Conservation (phyloP, 2,797 vertebrate species). For the Eurystomus glaucurus region DNA sequence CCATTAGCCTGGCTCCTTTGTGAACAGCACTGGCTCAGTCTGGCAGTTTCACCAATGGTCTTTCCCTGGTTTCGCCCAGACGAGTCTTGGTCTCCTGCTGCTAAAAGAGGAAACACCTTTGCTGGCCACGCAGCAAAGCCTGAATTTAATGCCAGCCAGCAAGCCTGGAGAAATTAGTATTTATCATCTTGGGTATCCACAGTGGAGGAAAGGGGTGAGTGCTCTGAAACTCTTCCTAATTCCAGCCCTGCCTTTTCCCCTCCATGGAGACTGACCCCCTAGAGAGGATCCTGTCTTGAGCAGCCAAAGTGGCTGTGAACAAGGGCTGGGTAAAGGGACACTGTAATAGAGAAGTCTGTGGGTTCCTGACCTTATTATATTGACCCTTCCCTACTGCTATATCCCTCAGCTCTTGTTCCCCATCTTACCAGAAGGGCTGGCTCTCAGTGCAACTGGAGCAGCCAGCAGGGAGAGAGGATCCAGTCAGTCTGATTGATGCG, state of each 20-base stretch:
- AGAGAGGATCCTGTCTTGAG: neutral
- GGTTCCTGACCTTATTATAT: neutral
- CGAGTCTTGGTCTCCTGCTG: neutral
- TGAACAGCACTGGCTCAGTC: neutral
- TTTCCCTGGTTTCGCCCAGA: neutral
- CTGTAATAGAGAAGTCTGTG: neutral
- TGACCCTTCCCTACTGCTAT: neutral
- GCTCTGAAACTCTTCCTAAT: slow-evolving; percentile 8
- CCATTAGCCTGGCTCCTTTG: neutral
- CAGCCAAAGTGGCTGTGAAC: neutral
- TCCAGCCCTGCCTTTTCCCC: neutral
- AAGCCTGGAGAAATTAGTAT: neutral
- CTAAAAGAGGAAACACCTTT: neutral
- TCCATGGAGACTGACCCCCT: neutral
- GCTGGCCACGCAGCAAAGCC: neutral
- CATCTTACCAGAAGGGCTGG: rapidly evolving
- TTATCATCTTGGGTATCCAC: neutral
- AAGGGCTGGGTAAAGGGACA: neutral
- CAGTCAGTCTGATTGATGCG: neutral
- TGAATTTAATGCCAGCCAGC: neutral
- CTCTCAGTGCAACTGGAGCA: neutral
- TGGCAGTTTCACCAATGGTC: neutral
- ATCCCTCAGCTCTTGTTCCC: neutral
- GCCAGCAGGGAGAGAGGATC: neutral
- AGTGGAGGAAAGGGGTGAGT: slow-evolving; percentile 5